phyloP scores from a whole-genome alignment of 2,113 vertebrate genomes.

The Mustela nigripes region DNA sequence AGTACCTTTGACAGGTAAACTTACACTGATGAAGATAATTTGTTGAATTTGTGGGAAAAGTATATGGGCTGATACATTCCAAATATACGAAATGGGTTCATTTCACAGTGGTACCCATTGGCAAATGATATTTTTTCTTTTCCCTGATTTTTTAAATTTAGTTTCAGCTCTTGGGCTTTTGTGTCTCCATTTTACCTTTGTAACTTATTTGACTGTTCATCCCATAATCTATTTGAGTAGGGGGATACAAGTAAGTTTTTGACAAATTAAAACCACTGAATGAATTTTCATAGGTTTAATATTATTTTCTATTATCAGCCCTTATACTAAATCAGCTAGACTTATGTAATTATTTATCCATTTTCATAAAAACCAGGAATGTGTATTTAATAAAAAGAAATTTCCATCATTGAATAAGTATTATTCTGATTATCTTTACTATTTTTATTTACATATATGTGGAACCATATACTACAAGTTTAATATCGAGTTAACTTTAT shows the following conservation, averaged over 20 bases:
- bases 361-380: not conserved
- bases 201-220: slow-evolving; percentile 21
- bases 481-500: slow-evolving; percentile 20
- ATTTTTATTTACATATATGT: not conserved
- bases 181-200: slow-evolving; percentile 1
- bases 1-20: not conserved
- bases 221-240: not conserved
- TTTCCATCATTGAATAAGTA: slow-evolving; percentile 15
- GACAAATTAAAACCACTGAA: slow-evolving; percentile 11
- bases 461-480: not conserved
- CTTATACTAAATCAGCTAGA: slow-evolving; percentile 30
- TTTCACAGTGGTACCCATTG: not conserved
- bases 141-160: not conserved
- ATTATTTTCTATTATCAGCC: slow-evolving; percentile 69
- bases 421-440: not conserved
- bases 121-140: not conserved
- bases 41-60: not conserved
- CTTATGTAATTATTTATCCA: slow-evolving; percentile 9
- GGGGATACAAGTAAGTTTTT: slow-evolving; percentile 13
- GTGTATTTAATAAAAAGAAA: slow-evolving; percentile 55
- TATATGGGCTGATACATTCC: not conserved
- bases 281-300: slow-evolving; percentile 70
- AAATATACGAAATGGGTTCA: not conserved
- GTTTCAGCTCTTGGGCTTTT: not conserved
- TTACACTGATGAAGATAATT: not conserved